These are phyloP conservation scores for Drosophila cracens DNA, from an alignment of 2,888 invertebrate genomes.

Conservation along the genomic window DNA sequence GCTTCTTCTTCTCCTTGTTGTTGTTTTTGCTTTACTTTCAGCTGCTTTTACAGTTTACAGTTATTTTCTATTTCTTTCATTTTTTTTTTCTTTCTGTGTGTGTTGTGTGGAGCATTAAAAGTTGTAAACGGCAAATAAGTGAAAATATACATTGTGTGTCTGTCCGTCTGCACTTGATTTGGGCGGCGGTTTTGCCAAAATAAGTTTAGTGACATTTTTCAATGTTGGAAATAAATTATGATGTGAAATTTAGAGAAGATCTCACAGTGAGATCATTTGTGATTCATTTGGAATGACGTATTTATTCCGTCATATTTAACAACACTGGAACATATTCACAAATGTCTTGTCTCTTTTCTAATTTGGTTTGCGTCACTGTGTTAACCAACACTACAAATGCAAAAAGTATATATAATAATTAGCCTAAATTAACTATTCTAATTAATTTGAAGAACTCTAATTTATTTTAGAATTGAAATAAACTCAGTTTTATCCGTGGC, in stretches of 20 bases:
- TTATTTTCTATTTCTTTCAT: slow-evolving; percentile 44
- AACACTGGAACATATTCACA: not conserved
- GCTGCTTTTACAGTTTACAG: slow-evolving; percentile 48
- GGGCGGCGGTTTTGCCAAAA: slow-evolving; percentile 1
- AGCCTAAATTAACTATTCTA: not conserved
- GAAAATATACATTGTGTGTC: slow-evolving; percentile 40
- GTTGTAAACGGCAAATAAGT: slow-evolving; percentile 46
- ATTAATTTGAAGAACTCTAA: not conserved
- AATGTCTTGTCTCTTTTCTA: not conserved
- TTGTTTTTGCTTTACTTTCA: slow-evolving; percentile 47
- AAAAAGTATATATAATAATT: not conserved
- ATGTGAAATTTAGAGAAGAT: not conserved
- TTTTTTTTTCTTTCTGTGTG: slow-evolving; percentile 11
- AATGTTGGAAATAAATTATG: slow-evolving; percentile 15
- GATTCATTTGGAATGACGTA: not conserved
- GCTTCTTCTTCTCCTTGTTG: slow-evolving; percentile 17
- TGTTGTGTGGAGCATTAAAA: slow-evolving; percentile 32
- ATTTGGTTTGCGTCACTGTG: not conserved
- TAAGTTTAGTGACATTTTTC: slow-evolving; percentile 20
- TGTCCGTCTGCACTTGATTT: not conserved
- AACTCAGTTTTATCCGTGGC: not conserved
- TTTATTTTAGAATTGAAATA: slow-evolving; percentile 6
- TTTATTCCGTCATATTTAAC: not conserved
- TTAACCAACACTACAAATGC: not conserved
- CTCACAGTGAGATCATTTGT: not conserved